A percentile compares a stretch with the other conserved stretches of the same genome.
These are phyloP conservation scores for Zaprionus capensis DNA, from an alignment of 1,140 invertebrate species.

Conservation along the genomic window DNA sequence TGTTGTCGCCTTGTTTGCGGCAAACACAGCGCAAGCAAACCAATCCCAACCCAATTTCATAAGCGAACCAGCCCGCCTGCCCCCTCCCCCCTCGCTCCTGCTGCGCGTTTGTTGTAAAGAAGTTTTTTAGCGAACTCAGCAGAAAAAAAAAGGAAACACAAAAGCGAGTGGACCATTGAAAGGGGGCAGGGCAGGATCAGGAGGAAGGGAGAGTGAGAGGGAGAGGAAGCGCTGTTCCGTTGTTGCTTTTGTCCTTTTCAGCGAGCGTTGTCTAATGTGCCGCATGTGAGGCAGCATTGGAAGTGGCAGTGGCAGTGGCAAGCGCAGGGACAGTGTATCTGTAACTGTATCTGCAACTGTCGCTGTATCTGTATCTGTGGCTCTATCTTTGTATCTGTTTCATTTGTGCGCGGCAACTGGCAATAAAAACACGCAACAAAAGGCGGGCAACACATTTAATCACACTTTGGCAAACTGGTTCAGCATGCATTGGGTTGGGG, in stretches of 20 bases:
- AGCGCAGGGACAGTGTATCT: constrained; percentile 19
- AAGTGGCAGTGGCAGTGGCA: background rate
- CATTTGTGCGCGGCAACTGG: constrained; percentile 55
- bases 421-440: constrained; percentile 79
- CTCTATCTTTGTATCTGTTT: constrained; percentile 24
- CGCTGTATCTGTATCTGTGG: constrained; percentile 15
- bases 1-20: constrained; percentile 63
- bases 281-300: constrained; percentile 46
- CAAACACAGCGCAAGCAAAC: constrained; percentile 58
- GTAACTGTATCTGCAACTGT: constrained; percentile 22
- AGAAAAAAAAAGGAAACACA: constrained; percentile 63
- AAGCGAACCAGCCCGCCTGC: background rate
- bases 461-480: constrained; percentile 75
- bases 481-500: background rate
- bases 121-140: constrained; percentile 82
- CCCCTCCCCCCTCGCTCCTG: constrained; percentile 23
- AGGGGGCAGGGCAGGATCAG: background rate
- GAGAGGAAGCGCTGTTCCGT: constrained; percentile 6
- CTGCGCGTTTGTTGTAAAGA: constrained; percentile 77
- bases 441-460: constrained; percentile 76
- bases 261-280: constrained; percentile 60
- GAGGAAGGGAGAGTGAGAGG: background rate
- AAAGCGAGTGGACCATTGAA: constrained; percentile 27
- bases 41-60: constrained; percentile 51
- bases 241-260: constrained; percentile 70